phyloP scores from a whole-genome alignment of 2,113 vertebrate genomes.

The Actinemys pallida region DNA sequence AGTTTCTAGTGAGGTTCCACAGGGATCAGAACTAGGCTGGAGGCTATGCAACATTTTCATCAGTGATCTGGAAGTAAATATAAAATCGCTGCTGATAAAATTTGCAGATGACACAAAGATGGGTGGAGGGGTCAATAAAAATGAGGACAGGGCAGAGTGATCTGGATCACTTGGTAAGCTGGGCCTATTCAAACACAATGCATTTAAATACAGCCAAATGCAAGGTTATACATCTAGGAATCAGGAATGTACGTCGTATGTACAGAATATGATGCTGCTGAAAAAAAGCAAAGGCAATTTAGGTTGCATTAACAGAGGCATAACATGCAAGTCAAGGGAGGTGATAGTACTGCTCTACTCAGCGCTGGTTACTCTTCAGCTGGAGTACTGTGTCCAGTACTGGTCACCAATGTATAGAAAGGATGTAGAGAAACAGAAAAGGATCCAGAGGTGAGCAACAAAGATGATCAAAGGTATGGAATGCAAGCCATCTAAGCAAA shows the following conservation, averaged over 20 bases:
- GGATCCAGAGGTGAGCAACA: too few relatives aligned
- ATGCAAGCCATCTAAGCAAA: too few relatives aligned
- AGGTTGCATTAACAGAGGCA: too few relatives aligned
- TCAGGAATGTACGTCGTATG: constrained; percentile 17
- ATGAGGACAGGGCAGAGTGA: constrained; percentile 1
- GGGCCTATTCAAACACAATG: constrained; percentile 26
- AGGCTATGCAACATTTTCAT: background rate
- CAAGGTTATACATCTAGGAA: background rate
- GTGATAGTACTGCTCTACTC: too few relatives aligned
- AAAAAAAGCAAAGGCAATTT: too few relatives aligned
- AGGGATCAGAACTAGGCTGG: background rate
- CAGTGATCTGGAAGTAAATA: background rate
- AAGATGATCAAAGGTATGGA: too few relatives aligned
- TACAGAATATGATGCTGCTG: background rate
- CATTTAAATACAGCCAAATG: constrained; percentile 27
- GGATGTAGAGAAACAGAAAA: too few relatives aligned
- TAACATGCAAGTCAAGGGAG: too few relatives aligned
- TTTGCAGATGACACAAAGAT: background rate
- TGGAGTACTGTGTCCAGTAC: too few relatives aligned
- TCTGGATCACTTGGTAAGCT: background rate
- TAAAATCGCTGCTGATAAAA: background rate
- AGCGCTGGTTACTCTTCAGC: too few relatives aligned
- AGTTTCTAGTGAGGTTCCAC: background rate
- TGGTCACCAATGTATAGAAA: too few relatives aligned
- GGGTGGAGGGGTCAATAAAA: background rate